Evolutionary conservation across 2,797 vertebrate species (phyloP).

Genomic region (Toxotes lorentzi): DNA sequence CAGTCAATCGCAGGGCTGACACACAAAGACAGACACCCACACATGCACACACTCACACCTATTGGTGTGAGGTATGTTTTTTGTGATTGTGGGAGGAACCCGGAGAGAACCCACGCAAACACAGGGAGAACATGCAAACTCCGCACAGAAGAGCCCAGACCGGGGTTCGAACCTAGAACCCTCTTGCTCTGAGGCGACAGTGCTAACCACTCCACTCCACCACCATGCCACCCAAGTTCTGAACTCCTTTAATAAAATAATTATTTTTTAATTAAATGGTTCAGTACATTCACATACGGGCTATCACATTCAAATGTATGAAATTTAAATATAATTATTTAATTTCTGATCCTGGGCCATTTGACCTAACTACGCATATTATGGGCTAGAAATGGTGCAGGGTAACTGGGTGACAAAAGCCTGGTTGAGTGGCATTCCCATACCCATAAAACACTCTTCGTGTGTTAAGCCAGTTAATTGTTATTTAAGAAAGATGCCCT

Average conservation of each 20-base stretch:
- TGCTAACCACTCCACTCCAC: too few species aligned
- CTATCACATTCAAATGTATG: constrained; percentile 1
- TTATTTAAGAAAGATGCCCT: constrained; percentile 71
- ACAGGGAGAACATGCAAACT: too few species aligned
- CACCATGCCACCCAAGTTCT: too few species aligned
- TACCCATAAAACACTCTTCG: constrained; percentile 53
- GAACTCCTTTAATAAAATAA: constrained; percentile 9
- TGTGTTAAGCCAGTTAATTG: constrained; percentile 60
- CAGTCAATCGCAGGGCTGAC: too few species aligned
- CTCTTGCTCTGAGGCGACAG: too few species aligned
- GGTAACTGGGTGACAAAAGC: constrained; percentile 58
- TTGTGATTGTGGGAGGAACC: too few species aligned
- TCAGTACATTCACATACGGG: not conserved
- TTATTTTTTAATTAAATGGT: not conserved
- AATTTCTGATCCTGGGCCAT: constrained; percentile 1
- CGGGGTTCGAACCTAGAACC: too few species aligned
- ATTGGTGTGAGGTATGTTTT: too few species aligned
- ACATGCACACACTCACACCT: too few species aligned
- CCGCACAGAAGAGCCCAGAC: too few species aligned
- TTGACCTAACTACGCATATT: constrained; percentile 32
- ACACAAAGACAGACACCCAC: too few species aligned
- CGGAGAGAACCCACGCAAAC: too few species aligned
- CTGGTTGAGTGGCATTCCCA: constrained; percentile 62
- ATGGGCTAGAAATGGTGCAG: constrained; percentile 18
- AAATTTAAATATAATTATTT: constrained; percentile 11